These are phyloP conservation scores for Pampusana beccarii DNA, from an alignment of 2,113 vertebrate species.

Conservation along the genomic window DNA sequence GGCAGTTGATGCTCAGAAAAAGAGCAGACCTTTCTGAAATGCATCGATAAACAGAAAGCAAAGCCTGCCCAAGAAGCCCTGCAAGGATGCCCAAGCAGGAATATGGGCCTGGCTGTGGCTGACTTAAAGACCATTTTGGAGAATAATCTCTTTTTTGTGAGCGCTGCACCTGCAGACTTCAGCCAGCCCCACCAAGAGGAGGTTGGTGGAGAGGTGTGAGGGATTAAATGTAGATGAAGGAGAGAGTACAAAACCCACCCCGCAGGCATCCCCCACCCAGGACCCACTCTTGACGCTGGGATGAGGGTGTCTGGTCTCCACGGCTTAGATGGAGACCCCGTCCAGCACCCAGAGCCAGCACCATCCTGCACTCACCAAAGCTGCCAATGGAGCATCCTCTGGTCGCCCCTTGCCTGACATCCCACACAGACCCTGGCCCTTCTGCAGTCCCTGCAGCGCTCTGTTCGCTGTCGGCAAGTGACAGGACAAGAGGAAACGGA, in stretches of 20 bases:
- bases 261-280: no score
- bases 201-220: not conserved
- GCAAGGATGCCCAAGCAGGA: not conserved
- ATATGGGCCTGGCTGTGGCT: accelerated
- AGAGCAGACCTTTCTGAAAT: not conserved
- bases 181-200: not conserved
- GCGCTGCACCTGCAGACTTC: not conserved
- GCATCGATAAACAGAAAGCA: not conserved
- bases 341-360: not conserved
- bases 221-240: not conserved
- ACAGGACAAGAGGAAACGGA: no score
- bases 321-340: not conserved
- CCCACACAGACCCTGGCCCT: not conserved
- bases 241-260: not conserved
- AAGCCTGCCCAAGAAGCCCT: not conserved
- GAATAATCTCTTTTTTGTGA: not conserved
- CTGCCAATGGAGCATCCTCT: not conserved
- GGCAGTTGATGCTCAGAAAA: not conserved
- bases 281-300: not conserved
- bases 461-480: not conserved
- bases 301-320: not conserved
- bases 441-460: not conserved
- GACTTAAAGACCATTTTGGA: not conserved
- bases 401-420: no score
- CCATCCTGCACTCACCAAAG: not conserved